These are phyloP conservation scores for Melipona beecheii DNA, from an alignment of 2,888 invertebrate genomes.

Conservation along the genomic window DNA sequence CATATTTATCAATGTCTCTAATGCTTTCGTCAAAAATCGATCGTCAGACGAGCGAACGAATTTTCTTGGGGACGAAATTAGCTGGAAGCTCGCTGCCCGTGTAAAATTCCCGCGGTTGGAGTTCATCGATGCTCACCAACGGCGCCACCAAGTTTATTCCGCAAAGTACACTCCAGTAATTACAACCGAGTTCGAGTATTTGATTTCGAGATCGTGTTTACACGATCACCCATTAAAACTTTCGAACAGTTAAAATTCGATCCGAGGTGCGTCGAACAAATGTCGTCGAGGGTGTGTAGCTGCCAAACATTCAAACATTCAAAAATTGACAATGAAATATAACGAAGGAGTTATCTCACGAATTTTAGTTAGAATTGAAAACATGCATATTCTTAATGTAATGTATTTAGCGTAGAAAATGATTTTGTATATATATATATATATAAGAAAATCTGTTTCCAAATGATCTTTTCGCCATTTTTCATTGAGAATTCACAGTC, in stretches of 20 bases:
- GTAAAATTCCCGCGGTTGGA: conserved; percentile 30
- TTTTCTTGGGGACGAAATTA: conserved; percentile 30
- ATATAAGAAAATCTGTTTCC: too few relatives aligned
- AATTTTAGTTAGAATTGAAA: too few relatives aligned
- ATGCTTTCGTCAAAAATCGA: conserved; percentile 8
- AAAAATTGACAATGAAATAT: background rate
- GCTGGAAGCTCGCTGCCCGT: conserved; percentile 9
- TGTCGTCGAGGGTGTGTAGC: background rate
- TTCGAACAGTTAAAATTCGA: conserved; percentile 46
- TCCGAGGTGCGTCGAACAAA: background rate
- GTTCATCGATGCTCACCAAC: conserved; percentile 33
- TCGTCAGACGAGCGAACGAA: background rate
- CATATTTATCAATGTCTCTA: too few relatives aligned
- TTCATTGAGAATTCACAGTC: too few relatives aligned
- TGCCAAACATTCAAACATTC: conserved; percentile 28
- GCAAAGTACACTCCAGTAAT: conserved; percentile 47
- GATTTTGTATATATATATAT: too few relatives aligned
- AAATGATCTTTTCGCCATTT: too few relatives aligned
- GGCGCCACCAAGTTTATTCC: conserved; percentile 51
- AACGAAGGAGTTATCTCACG: too few relatives aligned
- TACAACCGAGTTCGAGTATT: conserved; percentile 55
- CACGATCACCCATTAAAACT: conserved; percentile 52
- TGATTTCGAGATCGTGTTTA: conserved; percentile 66
- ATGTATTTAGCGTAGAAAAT: background rate
- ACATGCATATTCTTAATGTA: background rate